Evolutionary conservation across 2,113 vertebrate species (phyloP).

Genomic region (Bos javanicus): DNA sequence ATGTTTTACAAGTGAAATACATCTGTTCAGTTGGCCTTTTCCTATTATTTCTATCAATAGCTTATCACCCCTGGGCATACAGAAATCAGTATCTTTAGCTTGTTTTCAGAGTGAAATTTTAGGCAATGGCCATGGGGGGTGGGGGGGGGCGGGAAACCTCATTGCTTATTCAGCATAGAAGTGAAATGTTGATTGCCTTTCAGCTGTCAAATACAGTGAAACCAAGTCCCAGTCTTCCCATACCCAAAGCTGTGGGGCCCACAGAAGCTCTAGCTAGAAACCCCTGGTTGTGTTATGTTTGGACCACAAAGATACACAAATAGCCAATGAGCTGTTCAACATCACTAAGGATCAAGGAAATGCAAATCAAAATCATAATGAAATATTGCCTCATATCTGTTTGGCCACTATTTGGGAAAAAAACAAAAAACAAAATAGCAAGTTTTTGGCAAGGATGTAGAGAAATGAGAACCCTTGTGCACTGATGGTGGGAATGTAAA

Average conservation of each 20-base stretch:
- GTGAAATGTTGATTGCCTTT: not conserved
- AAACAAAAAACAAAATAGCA: not conserved
- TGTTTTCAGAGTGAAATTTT: constrained; percentile 37
- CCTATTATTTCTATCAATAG: not conserved
- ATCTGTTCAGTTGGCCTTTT: constrained; percentile 9
- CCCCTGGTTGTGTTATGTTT: not conserved
- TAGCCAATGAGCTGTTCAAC: not conserved
- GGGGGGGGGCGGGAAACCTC: not conserved
- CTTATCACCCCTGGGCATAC: not conserved
- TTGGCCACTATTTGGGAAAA: not conserved
- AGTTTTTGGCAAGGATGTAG: not conserved
- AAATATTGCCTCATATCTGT: not conserved
- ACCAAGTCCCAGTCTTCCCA: not conserved
- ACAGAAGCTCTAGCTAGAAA: not conserved
- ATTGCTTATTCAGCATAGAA: not conserved
- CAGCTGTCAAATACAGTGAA: not conserved
- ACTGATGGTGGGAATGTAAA: not conserved
- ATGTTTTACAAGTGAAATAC: constrained; percentile 32
- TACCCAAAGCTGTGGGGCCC: not conserved
- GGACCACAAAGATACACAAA: not conserved
- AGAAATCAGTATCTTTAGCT: constrained; percentile 3
- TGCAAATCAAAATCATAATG: not conserved
- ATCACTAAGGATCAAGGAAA: not conserved
- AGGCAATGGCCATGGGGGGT: not conserved
- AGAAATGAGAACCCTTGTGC: not conserved